A percentile compares a stretch with the other conserved stretches of the same genome.
These are phyloP conservation scores for Xiphophorus birchmanni DNA, from an alignment of 2,797 vertebrate genomes.

Conservation along the genomic window DNA sequence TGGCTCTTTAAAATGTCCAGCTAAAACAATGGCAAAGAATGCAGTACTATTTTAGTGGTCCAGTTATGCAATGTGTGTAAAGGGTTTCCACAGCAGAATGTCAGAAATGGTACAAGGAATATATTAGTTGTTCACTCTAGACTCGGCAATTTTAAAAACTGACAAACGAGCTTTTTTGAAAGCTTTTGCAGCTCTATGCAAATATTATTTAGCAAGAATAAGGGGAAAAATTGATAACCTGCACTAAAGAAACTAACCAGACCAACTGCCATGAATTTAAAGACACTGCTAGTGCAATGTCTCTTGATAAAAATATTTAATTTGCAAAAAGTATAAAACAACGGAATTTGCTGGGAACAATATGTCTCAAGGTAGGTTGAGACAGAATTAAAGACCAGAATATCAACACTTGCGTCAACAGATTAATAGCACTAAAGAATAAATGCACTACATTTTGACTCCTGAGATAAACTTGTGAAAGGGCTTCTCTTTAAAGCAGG, in stretches of 20 bases:
- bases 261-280: neutral
- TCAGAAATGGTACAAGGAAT: neutral
- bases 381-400: constrained; percentile 9
- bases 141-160: neutral
- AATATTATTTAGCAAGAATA: neutral
- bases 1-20: neutral
- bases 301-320: neutral
- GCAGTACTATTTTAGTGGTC: too few species aligned
- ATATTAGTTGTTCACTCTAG: neutral
- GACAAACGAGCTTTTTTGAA: neutral
- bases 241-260: neutral
- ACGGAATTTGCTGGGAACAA: neutral
- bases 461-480: constrained; percentile 43
- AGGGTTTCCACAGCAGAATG: neutral
- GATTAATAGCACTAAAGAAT: constrained; percentile 5
- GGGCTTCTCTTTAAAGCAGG: constrained; percentile 24
- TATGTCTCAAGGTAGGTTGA: neutral
- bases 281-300: neutral
- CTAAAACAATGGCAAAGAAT: neutral
- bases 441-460: constrained; percentile 16
- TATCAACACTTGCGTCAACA: neutral
- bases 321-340: neutral
- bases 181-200: neutral
- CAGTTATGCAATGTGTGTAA: neutral
- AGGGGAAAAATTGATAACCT: neutral